Evolutionary conservation across 2,797 vertebrate species (phyloP).

Genomic region (Helarctos malayanus): DNA sequence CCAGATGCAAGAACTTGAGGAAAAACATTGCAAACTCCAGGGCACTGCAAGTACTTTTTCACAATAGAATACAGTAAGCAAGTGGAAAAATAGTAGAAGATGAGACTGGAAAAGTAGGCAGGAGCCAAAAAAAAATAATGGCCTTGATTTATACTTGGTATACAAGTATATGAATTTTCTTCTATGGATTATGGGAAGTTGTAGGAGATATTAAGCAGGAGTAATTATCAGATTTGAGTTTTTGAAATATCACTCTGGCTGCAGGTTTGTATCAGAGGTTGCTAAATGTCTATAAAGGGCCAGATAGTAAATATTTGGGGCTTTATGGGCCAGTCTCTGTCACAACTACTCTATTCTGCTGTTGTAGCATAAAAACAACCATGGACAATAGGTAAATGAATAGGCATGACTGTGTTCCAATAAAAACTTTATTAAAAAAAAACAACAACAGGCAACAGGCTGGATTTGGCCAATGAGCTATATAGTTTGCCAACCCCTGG

Average conservation of each 20-base stretch:
- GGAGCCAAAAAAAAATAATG: background rate
- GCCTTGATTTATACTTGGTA: background rate
- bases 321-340: background rate
- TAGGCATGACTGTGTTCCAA: background rate
- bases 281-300: background rate
- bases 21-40: background rate
- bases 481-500: background rate
- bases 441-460: background rate
- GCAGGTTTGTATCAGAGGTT: background rate
- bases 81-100: background rate
- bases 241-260: slow-evolving; percentile 28
- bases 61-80: background rate
- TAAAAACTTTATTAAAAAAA: slow-evolving; percentile 15
- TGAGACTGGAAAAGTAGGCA: background rate
- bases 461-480: background rate
- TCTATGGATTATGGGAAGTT: background rate
- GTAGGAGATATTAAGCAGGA: background rate
- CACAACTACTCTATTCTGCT: background rate
- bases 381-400: background rate
- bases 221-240: background rate
- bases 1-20: slow-evolving; percentile 2
- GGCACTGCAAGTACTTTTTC: background rate
- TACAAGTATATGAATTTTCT: slow-evolving; percentile 28
- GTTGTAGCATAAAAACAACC: background rate
- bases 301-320: background rate